Evolutionary conservation across 1,140 invertebrate genomes (phyloP).

Genomic region (Rhagoletis zephyria): DNA sequence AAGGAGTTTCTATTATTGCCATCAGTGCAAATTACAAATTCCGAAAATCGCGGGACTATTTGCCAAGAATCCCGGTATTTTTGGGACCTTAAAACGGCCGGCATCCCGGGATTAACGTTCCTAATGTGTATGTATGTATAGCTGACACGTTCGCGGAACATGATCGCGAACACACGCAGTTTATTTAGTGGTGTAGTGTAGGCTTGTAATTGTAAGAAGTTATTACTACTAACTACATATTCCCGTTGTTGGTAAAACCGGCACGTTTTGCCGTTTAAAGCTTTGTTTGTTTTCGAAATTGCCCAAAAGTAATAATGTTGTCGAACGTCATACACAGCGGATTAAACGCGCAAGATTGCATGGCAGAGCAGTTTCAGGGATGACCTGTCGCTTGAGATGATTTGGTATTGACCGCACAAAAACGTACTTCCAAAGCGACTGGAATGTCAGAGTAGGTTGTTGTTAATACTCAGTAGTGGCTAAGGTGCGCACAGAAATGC

Average conservation of each 20-base stretch:
- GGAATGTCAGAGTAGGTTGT: too few relatives aligned
- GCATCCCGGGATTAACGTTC: too few relatives aligned
- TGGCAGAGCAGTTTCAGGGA: neutral
- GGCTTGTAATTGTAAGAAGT: neutral
- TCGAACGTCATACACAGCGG: neutral
- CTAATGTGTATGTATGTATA: neutral
- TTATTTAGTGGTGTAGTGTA: neutral
- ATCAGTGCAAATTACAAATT: too few relatives aligned
- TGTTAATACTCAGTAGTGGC: too few relatives aligned
- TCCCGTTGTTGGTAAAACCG: neutral
- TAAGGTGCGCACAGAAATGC: too few relatives aligned
- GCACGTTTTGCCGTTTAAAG: constrained; percentile 30
- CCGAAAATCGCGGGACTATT: too few relatives aligned
- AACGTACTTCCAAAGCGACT: too few relatives aligned
- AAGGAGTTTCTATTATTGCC: too few relatives aligned
- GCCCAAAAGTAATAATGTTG: neutral
- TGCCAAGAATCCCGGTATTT: too few relatives aligned
- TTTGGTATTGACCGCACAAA: too few relatives aligned
- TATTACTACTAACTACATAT: neutral
- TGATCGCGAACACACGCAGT: constrained; percentile 45
- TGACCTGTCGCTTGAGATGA: neutral
- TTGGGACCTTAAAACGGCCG: too few relatives aligned
- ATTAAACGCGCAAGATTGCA: too few relatives aligned
- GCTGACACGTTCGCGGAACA: constrained; percentile 40
- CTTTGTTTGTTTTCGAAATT: constrained; percentile 20